Conservation (phyloP, 2,888 invertebrate species). For the Dicranocentrus wangi region DNA sequence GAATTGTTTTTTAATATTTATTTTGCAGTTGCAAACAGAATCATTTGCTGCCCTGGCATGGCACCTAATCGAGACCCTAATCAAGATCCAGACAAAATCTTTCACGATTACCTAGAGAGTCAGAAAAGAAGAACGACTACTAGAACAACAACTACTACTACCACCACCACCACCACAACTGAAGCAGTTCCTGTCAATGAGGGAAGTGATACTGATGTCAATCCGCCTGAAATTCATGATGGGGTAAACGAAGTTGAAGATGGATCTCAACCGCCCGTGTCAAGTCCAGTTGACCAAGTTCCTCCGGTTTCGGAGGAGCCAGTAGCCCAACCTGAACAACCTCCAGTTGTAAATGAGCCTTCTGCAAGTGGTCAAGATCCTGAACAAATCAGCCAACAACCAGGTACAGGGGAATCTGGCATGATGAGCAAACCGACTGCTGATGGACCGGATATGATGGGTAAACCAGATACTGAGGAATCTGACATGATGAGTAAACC, state of each 20-base stretch:
- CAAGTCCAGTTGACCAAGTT: neutral
- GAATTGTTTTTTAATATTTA: neutral
- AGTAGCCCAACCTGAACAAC: neutral
- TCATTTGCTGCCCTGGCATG: conserved; percentile 67
- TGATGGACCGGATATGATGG: no score
- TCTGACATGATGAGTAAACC: no score
- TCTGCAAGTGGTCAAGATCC: no score
- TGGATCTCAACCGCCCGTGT: conserved; percentile 17
- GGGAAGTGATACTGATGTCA: neutral
- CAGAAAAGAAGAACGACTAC: conserved; percentile 28
- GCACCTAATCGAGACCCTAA: conserved; percentile 39
- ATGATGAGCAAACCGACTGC: no score
- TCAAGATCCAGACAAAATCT: conserved; percentile 57
- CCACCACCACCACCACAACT: no score
- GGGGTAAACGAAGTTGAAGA: conserved; percentile 20
- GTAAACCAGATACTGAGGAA: no score
- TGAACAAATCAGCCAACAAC: neutral
- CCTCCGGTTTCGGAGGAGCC: neutral
- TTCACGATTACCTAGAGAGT: conserved; percentile 55
- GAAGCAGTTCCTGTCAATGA: neutral
- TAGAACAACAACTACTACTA: conserved; percentile 34
- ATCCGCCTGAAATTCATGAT: conserved; percentile 1
- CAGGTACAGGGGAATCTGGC: no score
- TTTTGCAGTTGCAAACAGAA: conserved; percentile 62
- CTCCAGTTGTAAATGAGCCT: neutral